These are phyloP conservation scores for Phoxinus dragarum DNA, from an alignment of 2,797 vertebrate genomes.

Conservation along the genomic window DNA sequence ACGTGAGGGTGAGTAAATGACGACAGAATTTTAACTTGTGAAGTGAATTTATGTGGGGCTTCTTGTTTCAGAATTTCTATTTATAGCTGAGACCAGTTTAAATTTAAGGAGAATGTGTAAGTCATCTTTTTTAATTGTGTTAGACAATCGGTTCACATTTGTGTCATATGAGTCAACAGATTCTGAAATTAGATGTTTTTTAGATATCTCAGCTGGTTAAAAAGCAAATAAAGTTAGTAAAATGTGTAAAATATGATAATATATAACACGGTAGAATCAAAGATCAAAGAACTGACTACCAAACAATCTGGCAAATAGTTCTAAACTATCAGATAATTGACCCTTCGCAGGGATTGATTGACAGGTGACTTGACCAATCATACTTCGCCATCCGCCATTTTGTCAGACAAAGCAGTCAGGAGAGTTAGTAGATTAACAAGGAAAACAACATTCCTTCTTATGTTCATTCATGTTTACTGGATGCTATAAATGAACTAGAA, in stretches of 20 bases:
- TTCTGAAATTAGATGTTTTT: not conserved
- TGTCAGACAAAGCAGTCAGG: too few species aligned
- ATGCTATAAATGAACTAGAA: too few species aligned
- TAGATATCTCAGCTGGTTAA: not conserved
- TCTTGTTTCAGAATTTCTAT: not conserved
- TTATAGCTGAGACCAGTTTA: not conserved
- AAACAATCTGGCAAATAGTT: not conserved
- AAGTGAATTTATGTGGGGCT: constrained; percentile 1
- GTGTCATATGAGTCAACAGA: not conserved
- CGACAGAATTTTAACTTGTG: not conserved
- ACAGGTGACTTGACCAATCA: too few species aligned
- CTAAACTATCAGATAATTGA: not conserved
- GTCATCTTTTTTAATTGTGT: not conserved
- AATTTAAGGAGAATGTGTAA: not conserved
- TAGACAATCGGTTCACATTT: not conserved
- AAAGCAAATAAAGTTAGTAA: not conserved
- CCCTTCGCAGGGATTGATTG: too few species aligned
- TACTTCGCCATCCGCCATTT: too few species aligned
- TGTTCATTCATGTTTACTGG: too few species aligned
- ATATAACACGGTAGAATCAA: not conserved
- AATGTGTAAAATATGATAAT: not conserved
- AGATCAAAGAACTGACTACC: not conserved
- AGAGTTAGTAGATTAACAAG: too few species aligned
- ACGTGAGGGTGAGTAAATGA: not conserved
- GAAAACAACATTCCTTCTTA: too few species aligned